A percentile compares a stretch with the other conserved stretches of the same genome.
phyloP scores from a whole-genome alignment of 2,888 invertebrate genomes.

The Eurois occulta region DNA sequence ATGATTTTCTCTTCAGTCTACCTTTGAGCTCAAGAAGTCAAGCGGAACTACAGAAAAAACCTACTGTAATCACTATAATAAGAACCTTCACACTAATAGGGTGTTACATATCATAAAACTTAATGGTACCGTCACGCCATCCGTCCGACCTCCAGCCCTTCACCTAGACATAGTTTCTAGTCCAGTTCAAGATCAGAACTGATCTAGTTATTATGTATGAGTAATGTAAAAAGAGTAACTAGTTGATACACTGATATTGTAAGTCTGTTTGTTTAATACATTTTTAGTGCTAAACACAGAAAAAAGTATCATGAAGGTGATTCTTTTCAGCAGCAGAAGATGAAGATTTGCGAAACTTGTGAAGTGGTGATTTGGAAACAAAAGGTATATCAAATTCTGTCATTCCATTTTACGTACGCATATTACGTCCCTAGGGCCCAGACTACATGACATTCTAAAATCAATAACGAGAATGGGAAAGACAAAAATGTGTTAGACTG shows the following conservation, averaged over 20 bases:
- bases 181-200: neutral
- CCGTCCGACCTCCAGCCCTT: constrained; percentile 61
- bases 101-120: constrained; percentile 42
- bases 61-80: constrained; percentile 13
- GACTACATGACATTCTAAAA: no score
- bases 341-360: neutral
- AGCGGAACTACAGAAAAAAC: constrained; percentile 18
- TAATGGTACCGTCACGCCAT: constrained; percentile 51
- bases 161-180: constrained; percentile 55
- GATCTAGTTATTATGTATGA: constrained; percentile 34
- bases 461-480: no score
- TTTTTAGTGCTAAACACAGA: neutral
- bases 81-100: constrained; percentile 8
- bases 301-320: neutral
- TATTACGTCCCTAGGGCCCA: no score
- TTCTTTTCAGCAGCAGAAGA: neutral
- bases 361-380: neutral
- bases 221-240: neutral
- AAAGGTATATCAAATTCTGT: no score
- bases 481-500: no score
- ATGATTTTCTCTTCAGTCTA: neutral
- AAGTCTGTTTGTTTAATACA: neutral
- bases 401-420: no score
- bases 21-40: neutral
- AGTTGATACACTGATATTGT: neutral